Conservation (phyloP, 2,888 invertebrate species). For the Ophraella communa region DNA sequence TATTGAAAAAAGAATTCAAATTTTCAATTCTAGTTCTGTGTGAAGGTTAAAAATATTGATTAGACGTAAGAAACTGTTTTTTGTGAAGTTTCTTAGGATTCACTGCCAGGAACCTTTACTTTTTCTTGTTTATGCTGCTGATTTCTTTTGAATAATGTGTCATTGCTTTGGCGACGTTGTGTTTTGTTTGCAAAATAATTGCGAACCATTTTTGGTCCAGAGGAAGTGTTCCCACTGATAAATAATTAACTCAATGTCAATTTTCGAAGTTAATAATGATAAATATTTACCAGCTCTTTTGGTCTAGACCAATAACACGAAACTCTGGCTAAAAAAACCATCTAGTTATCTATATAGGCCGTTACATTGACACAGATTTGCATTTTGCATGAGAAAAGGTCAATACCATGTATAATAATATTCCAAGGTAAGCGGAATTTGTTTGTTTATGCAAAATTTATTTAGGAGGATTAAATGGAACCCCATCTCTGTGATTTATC, state of each 20-base stretch:
- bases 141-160: too few relatives aligned
- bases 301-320: background rate
- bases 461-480: too few relatives aligned
- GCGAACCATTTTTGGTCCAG: conserved; percentile 1
- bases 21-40: too few relatives aligned
- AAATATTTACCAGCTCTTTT: background rate
- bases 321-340: background rate
- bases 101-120: too few relatives aligned
- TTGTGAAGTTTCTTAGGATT: too few relatives aligned
- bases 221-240: conserved; percentile 3
- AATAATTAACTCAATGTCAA: conserved; percentile 1
- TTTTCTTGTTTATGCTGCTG: too few relatives aligned
- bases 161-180: too few relatives aligned
- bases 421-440: background rate
- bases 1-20: too few relatives aligned
- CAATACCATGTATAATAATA: background rate
- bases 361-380: background rate
- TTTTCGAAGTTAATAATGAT: background rate
- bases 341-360: background rate
- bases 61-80: too few relatives aligned
- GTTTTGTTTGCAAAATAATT: background rate
- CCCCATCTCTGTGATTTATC: background rate
- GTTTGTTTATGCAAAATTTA: background rate
- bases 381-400: background rate
- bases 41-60: too few relatives aligned